Evolutionary conservation across 2,113 vertebrate genomes (phyloP).

Genomic region (Pseudonaja textilis): DNA sequence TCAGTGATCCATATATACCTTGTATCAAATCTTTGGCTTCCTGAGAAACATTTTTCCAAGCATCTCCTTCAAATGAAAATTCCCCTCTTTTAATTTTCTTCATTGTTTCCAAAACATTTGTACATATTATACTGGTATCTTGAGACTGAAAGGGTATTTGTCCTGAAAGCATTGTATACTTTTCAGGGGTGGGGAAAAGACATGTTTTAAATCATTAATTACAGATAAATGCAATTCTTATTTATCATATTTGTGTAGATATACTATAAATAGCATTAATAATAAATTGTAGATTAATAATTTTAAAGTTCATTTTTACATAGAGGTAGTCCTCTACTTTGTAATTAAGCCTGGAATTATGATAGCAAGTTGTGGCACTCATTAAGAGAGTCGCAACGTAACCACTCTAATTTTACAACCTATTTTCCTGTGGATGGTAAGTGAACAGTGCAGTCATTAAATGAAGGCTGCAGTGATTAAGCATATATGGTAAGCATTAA

Average conservation of each 20-base stretch:
- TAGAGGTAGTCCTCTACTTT: not conserved
- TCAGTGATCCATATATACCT: conserved; percentile 68
- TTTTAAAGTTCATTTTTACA: not conserved
- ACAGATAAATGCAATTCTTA: not conserved
- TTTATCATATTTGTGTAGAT: not conserved
- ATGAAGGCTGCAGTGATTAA: not conserved
- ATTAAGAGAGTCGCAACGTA: not conserved
- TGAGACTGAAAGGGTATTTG: conserved; percentile 97
- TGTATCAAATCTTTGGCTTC: conserved; percentile 96
- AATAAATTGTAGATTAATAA: not conserved
- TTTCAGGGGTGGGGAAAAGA: conserved; percentile 32
- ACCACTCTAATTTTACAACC: not conserved
- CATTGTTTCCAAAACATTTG: conserved; percentile 95
- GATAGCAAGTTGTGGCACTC: not conserved
- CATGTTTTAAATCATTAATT: conserved; percentile 15
- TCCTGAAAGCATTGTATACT: conserved; percentile 98
- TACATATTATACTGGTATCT: conserved; percentile 86
- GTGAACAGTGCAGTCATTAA: not conserved
- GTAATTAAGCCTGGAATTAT: not conserved
- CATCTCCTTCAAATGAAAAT: conserved; percentile 95
- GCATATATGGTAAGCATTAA: not conserved
- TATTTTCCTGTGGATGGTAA: not conserved
- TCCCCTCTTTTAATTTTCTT: conserved; percentile 97
- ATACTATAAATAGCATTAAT: not conserved
- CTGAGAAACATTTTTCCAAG: conserved; percentile 94